Conservation (phyloP, 2,113 vertebrate genomes). For the Amphiprion percula region DNA sequence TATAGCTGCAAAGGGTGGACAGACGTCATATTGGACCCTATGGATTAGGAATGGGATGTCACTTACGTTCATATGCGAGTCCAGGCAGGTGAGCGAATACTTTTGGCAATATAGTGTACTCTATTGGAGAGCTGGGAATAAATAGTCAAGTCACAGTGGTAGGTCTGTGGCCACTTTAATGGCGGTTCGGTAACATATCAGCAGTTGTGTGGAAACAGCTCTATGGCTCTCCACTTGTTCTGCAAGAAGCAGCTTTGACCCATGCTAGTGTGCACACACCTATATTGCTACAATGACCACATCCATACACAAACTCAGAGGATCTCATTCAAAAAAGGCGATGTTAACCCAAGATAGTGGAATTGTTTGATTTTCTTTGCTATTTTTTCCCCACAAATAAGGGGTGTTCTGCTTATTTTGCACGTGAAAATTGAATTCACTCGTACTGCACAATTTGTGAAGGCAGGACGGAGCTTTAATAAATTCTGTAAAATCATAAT, state of each 20-base stretch:
- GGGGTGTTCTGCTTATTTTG: too few relatives aligned
- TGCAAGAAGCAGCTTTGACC: slow-evolving; percentile 25
- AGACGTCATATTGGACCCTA: too few relatives aligned
- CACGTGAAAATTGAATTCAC: neutral
- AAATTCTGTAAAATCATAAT: neutral
- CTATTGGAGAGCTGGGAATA: slow-evolving; percentile 33
- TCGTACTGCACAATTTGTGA: neutral
- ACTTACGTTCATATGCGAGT: too few relatives aligned
- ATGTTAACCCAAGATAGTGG: neutral
- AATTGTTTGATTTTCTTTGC: too few relatives aligned
- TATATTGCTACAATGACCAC: neutral
- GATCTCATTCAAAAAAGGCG: neutral
- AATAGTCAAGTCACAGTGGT: slow-evolving; percentile 20
- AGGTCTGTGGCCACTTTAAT: slow-evolving; percentile 25
- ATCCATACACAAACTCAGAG: neutral
- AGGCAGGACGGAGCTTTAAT: neutral
- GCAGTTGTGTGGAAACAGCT: slow-evolving; percentile 43
- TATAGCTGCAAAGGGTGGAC: too few relatives aligned
- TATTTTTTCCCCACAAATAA: too few relatives aligned
- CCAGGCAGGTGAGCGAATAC: too few relatives aligned
- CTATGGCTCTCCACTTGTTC: neutral
- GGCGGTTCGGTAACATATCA: slow-evolving; percentile 23
- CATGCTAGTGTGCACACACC: neutral
- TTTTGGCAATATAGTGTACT: neutral
- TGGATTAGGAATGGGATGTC: too few relatives aligned